Evolutionary conservation across 2,888 invertebrate genomes (phyloP).

Genomic region (Drosophila monieri): DNA sequence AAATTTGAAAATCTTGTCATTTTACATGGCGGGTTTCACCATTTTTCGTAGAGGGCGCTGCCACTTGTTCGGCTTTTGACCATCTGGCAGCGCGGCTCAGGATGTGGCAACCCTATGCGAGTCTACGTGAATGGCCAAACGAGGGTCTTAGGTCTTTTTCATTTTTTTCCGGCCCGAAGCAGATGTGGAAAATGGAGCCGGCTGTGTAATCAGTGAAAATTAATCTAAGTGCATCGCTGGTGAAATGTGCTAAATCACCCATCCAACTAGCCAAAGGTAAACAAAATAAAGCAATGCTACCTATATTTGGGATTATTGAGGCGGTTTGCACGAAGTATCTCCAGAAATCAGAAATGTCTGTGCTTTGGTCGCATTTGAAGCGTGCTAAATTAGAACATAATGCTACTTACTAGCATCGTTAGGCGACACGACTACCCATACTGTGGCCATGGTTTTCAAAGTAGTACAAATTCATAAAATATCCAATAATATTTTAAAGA

Average conservation of each 20-base stretch:
- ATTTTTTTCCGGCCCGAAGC: conserved; percentile 57
- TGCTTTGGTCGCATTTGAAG: conserved; percentile 86
- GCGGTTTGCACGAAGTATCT: conserved; percentile 86
- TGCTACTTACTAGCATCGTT: conserved; percentile 83
- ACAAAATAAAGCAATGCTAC: conserved; percentile 4
- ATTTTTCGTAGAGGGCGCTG: no score
- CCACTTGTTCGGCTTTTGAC: no score
- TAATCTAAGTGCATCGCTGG: conserved; percentile 40
- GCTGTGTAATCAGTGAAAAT: conserved; percentile 15
- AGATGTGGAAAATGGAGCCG: conserved; percentile 52
- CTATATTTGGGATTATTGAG: conserved; percentile 25
- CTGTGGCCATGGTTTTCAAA: conserved; percentile 84
- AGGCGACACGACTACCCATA: conserved; percentile 81
- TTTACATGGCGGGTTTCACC: no score
- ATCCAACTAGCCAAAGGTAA: conserved; percentile 62
- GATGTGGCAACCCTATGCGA: no score
- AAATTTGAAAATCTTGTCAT: no score
- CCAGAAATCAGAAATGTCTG: conserved; percentile 85
- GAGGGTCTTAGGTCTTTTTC: conserved; percentile 27
- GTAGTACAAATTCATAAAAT: conserved; percentile 70
- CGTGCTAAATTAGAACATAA: conserved; percentile 85
- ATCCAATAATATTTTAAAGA: conserved; percentile 3
- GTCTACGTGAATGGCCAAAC: no score
- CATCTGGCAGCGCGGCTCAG: no score
- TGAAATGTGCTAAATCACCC: conserved; percentile 51